A percentile compares a stretch with the other conserved stretches of the same genome.
phyloP scores from a whole-genome alignment of 2,797 vertebrate genomes.

The Simalia tracyae region DNA sequence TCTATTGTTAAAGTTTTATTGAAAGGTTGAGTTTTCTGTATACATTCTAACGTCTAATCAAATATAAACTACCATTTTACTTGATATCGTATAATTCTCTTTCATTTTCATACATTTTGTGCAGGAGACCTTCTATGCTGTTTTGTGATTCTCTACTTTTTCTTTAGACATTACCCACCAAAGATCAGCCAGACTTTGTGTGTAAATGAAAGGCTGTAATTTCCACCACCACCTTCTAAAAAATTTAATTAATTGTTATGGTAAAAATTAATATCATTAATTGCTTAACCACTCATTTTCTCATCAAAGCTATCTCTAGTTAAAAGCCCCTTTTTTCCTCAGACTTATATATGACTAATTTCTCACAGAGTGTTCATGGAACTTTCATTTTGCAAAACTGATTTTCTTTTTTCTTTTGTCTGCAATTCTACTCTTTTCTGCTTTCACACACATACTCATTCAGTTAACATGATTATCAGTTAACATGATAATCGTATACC shows the following conservation, averaged over 20 bases:
- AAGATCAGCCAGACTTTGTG: neutral
- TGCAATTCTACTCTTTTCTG: neutral
- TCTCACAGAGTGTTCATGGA: neutral
- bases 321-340: slow-evolving; percentile 3
- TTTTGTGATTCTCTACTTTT: neutral
- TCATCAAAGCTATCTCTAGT: slow-evolving; percentile 19
- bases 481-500: neutral
- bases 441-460: neutral
- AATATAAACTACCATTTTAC: neutral
- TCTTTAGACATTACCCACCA: neutral
- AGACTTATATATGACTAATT: slow-evolving; percentile 24
- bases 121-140: neutral
- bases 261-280: slow-evolving; percentile 7
- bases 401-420: neutral
- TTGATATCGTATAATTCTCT: no score
- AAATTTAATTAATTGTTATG: slow-evolving; percentile 9
- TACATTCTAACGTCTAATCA: neutral
- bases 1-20: neutral
- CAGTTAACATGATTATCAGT: neutral
- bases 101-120: neutral
- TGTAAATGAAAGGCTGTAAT: slow-evolving; percentile 19
- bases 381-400: neutral
- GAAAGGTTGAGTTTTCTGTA: no score
- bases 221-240: neutral
- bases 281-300: slow-evolving; percentile 12